Percentiles rank a stretch among this genome's conserved stretches.
These are phyloP conservation scores for Drosophila bipectinata DNA, from an alignment of 1,140 invertebrate species.

Conservation along the genomic window DNA sequence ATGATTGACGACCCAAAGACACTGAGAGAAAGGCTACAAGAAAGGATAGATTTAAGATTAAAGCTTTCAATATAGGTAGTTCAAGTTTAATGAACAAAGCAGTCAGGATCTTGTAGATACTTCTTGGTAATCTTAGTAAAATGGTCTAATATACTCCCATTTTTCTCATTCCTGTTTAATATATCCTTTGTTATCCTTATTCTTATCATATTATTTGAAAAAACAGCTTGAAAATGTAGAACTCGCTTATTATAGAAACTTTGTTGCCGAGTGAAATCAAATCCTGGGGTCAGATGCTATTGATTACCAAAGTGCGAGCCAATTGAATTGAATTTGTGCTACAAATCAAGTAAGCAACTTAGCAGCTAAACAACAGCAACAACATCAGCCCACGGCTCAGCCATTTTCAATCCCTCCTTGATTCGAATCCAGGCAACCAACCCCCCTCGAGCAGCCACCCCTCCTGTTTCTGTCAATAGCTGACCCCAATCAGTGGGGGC, in stretches of 20 bases:
- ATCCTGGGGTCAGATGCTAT: conserved; percentile 56
- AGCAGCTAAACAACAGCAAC: conserved; percentile 69
- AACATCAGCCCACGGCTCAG: conserved; percentile 23
- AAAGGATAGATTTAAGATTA: neutral
- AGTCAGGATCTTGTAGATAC: too few species aligned
- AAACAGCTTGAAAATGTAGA: neutral
- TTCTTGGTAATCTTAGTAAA: too few species aligned
- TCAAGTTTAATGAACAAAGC: too few species aligned
- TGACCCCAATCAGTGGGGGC: conserved; percentile 71
- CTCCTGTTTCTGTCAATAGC: conserved; percentile 45
- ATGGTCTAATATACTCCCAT: too few species aligned
- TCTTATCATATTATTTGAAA: neutral
- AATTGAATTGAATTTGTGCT: conserved; percentile 81
- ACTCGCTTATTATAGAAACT: conserved; percentile 42
- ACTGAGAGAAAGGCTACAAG: conserved; percentile 12
- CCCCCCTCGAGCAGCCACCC: neutral
- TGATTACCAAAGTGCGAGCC: conserved; percentile 65
- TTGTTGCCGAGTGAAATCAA: conserved; percentile 69
- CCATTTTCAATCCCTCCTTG: conserved; percentile 10
- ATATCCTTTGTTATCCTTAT: neutral
- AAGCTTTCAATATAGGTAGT: too few species aligned
- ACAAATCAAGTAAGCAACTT: conserved; percentile 82
- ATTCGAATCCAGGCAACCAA: neutral
- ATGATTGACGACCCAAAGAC: conserved; percentile 23
- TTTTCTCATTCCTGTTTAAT: too few species aligned